A percentile compares a stretch with the other conserved stretches of the same genome.
phyloP scores from a whole-genome alignment of 2,888 invertebrate genomes.

The Eutolmus rufibarbis region DNA sequence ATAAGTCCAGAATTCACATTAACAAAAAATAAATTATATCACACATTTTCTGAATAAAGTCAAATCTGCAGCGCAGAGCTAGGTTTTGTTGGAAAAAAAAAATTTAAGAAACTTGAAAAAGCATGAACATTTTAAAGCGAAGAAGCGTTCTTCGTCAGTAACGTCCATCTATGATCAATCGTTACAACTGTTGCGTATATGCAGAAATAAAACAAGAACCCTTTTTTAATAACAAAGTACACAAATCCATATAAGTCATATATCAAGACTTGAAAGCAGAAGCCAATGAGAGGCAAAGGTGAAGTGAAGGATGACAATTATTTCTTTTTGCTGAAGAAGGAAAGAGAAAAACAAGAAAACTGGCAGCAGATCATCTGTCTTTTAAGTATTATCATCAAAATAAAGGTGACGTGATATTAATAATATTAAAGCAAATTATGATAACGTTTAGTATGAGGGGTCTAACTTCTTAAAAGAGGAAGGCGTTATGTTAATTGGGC shows the following conservation, averaged over 20 bases:
- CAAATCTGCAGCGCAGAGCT: not conserved
- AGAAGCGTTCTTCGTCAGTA: not conserved
- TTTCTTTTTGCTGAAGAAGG: not conserved
- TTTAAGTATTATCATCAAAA: constrained; percentile 54
- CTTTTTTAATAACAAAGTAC: not conserved
- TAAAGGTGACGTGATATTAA: constrained; percentile 62
- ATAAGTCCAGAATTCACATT: constrained; percentile 88
- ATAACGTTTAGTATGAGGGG: constrained; percentile 20
- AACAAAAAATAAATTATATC: constrained; percentile 90
- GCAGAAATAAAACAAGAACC: not conserved
- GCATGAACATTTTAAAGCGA: constrained; percentile 39
- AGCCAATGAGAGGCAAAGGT: constrained; percentile 49
- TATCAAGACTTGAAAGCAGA: constrained; percentile 40
- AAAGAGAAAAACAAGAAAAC: constrained; percentile 45
- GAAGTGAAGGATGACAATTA: constrained; percentile 43
- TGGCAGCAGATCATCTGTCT: constrained; percentile 44
- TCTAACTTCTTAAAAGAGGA: not conserved
- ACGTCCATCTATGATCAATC: not conserved
- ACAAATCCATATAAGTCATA: constrained; percentile 46
- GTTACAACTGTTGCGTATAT: not conserved
- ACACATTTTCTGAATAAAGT: constrained; percentile 68
- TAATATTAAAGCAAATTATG: constrained; percentile 51
- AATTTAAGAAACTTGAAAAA: constrained; percentile 45
- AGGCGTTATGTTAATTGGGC: not conserved
- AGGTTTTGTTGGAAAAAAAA: constrained; percentile 58